Conservation (phyloP, 2,797 vertebrate genomes). For the Salarias fasciatus region DNA sequence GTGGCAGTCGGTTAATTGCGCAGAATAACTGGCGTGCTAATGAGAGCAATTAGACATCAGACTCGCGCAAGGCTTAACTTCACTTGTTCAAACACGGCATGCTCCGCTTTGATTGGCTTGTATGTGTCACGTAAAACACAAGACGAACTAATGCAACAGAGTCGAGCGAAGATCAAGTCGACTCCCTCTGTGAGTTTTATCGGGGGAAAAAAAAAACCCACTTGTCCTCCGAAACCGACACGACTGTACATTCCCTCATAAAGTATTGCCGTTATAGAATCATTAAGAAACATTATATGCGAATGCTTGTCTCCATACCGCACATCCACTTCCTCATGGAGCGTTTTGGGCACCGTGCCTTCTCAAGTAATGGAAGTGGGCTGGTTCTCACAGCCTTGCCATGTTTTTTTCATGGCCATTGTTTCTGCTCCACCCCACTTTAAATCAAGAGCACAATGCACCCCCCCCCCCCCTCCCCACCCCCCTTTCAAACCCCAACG, state of each 20-base stretch:
- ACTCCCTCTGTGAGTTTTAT: slow-evolving; percentile 7
- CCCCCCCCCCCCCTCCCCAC: neutral
- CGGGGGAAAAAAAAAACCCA: neutral
- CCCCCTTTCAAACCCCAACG: slow-evolving; percentile 14
- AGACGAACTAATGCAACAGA: slow-evolving; percentile 29
- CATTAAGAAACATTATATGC: neutral
- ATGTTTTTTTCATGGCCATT: slow-evolving; percentile 84
- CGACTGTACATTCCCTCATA: neutral
- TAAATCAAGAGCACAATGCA: slow-evolving; percentile 80
- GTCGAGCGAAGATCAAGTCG: slow-evolving; percentile 8
- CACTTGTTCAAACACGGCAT: slow-evolving; percentile 45
- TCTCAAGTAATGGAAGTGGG: slow-evolving; percentile 68
- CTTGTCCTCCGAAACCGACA: neutral
- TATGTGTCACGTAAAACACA: slow-evolving; percentile 48
- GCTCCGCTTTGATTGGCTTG: slow-evolving; percentile 51
- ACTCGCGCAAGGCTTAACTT: slow-evolving; percentile 57
- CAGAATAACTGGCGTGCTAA: slow-evolving; percentile 79
- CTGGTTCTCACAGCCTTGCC: slow-evolving; percentile 49
- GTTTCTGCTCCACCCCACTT: slow-evolving; percentile 81
- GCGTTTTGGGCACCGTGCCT: slow-evolving; percentile 42
- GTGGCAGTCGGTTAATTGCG: slow-evolving; percentile 78
- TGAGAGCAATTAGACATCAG: slow-evolving; percentile 80
- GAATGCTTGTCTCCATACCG: slow-evolving; percentile 19
- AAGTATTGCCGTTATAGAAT: slow-evolving; percentile 1
- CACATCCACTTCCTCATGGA: slow-evolving; percentile 28